Percentiles rank a stretch among this genome's conserved stretches.
phyloP scores from a whole-genome alignment of 2,797 vertebrate species.

The Melanogrammus aeglefinus region DNA sequence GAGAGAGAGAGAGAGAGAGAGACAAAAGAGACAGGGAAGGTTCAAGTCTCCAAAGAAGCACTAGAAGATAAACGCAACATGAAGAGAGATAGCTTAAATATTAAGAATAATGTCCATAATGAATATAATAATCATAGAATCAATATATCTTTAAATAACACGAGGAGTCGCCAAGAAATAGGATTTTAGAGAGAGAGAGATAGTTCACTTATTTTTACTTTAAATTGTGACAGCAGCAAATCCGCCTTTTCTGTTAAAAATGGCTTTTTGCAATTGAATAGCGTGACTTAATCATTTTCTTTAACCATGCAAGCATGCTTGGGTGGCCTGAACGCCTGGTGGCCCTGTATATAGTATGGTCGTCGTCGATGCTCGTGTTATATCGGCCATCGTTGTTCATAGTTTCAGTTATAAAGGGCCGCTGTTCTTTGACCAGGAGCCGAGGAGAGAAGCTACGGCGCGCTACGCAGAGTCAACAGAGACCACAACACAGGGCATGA shows the following conservation, averaged over 20 bases:
- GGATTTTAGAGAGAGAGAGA: constrained; percentile 46
- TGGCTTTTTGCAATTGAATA: constrained; percentile 61
- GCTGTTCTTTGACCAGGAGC: constrained; percentile 71
- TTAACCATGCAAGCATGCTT: constrained; percentile 81
- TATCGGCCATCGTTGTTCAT: constrained; percentile 61
- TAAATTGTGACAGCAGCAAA: constrained; percentile 64
- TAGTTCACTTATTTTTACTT: constrained; percentile 66
- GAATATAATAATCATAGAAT: constrained; percentile 73
- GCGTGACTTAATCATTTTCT: constrained; percentile 46
- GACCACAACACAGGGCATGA: constrained; percentile 43
- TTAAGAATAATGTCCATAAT: constrained; percentile 74
- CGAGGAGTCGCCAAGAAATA: constrained; percentile 71
- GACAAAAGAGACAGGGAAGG: constrained; percentile 57
- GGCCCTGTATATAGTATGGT: constrained; percentile 71
- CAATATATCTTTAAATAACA: constrained; percentile 74
- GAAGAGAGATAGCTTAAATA: constrained; percentile 68
- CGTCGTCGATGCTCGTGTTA: constrained; percentile 67
- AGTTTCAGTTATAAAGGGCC: constrained; percentile 65
- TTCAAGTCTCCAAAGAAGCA: constrained; percentile 74
- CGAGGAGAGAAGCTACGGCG: constrained; percentile 51
- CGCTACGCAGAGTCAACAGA: constrained; percentile 63
- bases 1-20: constrained; percentile 35
- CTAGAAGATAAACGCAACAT: constrained; percentile 71
- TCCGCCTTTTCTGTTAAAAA: constrained; percentile 50
- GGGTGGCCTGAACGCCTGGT: constrained; percentile 68